Evolutionary conservation across 2,113 vertebrate genomes (phyloP).

Genomic region (Myotis lucifugus): DNA sequence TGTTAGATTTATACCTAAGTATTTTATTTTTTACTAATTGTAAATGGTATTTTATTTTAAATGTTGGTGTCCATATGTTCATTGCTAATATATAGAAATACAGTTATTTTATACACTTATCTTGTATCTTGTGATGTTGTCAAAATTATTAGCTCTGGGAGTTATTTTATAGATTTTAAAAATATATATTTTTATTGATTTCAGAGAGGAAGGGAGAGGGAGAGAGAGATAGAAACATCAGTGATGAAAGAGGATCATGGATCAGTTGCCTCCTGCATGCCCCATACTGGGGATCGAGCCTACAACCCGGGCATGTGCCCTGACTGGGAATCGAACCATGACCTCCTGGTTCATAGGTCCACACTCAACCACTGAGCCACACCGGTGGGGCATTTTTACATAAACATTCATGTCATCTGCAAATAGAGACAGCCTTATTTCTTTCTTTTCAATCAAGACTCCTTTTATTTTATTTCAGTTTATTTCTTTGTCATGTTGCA

Average conservation of each 20-base stretch:
- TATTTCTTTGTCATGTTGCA: not conserved
- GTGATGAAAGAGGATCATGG: too few relatives aligned
- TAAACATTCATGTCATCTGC: constrained; percentile 21
- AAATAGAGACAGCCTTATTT: constrained; percentile 35
- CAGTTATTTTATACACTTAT: constrained; percentile 6
- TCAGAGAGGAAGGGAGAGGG: too few relatives aligned
- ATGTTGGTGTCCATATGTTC: not conserved
- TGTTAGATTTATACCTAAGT: constrained; percentile 1
- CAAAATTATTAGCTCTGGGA: not conserved
- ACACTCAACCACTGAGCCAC: too few relatives aligned
- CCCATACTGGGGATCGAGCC: too few relatives aligned
- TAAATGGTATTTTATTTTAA: not conserved
- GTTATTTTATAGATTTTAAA: not conserved
- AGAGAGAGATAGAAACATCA: too few relatives aligned
- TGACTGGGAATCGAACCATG: too few relatives aligned
- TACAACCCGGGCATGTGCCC: too few relatives aligned
- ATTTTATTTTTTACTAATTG: constrained; percentile 18
- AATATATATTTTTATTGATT: not conserved
- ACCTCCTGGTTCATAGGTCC: too few relatives aligned
- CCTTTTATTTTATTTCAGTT: not conserved
- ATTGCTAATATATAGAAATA: not conserved
- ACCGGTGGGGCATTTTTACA: not conserved
- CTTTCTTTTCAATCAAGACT: not conserved
- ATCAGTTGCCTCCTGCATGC: too few relatives aligned
- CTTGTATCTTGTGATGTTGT: not conserved